Conservation (phyloP, 2,113 vertebrate genomes). For the Eira barbara region DNA sequence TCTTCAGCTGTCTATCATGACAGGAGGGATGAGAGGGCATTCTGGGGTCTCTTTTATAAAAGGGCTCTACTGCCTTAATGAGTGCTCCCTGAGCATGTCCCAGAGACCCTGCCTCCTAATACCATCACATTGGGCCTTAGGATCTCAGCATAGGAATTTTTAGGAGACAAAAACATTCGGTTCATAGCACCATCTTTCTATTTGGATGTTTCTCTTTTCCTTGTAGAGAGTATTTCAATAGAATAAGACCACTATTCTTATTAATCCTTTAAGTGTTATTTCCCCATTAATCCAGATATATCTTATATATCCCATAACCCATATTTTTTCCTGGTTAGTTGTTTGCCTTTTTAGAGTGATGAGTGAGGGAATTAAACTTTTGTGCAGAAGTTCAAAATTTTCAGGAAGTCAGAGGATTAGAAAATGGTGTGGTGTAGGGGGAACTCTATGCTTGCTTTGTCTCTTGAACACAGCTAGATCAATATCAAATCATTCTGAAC, state of each 20-base stretch:
- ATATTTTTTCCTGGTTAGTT: background rate
- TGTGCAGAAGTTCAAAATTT: background rate
- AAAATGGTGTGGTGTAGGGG: background rate
- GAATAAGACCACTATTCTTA: background rate
- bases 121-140: background rate
- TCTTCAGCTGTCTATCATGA: background rate
- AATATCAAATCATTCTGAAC: background rate
- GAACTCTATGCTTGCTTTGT: background rate
- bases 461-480: background rate
- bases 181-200: background rate
- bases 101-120: background rate
- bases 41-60: background rate
- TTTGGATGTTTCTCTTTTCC: background rate
- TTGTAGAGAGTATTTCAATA: background rate
- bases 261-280: background rate
- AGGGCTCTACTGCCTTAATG: background rate
- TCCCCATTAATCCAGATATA: background rate
- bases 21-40: background rate
- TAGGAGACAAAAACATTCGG: background rate
- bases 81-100: background rate
- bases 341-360: background rate
- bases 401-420: background rate
- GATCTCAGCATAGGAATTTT: background rate
- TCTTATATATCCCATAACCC: background rate
- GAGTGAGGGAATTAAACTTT: background rate